Evolutionary conservation across 2,888 invertebrate genomes (phyloP), one percentile per base, ranked within the genome.

Genomic region (Drosophila macrospina): DNA sequence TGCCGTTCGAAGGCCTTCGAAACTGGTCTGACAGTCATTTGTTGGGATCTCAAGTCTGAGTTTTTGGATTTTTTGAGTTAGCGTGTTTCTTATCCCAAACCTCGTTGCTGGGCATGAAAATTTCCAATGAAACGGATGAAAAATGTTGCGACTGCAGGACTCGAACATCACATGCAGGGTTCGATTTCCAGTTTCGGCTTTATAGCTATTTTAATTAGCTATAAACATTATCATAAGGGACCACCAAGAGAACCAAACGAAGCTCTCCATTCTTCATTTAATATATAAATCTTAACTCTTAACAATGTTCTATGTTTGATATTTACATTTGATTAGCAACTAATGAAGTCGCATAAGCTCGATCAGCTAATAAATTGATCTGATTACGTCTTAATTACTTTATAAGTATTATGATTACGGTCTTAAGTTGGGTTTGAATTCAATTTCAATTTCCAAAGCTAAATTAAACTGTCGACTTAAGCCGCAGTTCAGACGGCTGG

Each of bases 381-480:
- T 79, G 87, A 79, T 88, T 88, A 84, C 55, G 62, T 62, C 48
- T 47, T 56, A 56, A 62, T 51, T 16, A 44, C 56, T 42, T 39
- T 65, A 48, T 20, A 65, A 62, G 64, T 66, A 63, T 74, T 71
- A 56, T 51, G 83, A 81, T 87, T 77, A 77, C 72, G 67, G 84
- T 86, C 74, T 77, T 50, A 41, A 50, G 39, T 45, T 28, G 47
- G 54, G 64, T 57, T 78, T 68, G 63, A 83, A 85, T 82, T 87
- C 75, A 78, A 78, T 78, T 78, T 70, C 45, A 37, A 72, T 72
- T 76, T 76, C 66, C 50, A 41, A 68, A 80, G 56, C 59, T 57
- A 88, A 89, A 86, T 86, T 85, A 87, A 89, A 85, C 83, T 86
- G 88, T 86, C 89, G 86, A 86, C 78, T 87, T 89, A 86, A 63